Conservation (phyloP, 1,140 invertebrate genomes). For the Ostrea edulis region DNA sequence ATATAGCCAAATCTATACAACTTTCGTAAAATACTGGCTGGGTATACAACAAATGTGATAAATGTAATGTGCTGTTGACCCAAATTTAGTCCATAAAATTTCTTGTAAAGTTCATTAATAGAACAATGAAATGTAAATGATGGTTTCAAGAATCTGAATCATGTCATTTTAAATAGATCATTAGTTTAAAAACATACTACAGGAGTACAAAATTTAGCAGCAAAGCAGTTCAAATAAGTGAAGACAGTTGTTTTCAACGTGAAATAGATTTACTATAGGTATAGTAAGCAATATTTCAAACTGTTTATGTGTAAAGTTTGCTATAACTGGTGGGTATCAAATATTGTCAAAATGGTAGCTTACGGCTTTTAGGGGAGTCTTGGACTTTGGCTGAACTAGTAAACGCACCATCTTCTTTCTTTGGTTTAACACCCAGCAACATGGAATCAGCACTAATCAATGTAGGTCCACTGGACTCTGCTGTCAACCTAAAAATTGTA, state of each 20-base stretch:
- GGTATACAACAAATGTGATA: background rate
- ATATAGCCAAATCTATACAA: background rate
- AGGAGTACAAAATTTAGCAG: too few relatives aligned
- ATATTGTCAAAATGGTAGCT: background rate
- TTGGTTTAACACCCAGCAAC: slow-evolving; percentile 49
- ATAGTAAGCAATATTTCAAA: background rate
- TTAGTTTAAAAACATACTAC: too few relatives aligned
- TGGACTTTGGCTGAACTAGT: slow-evolving; percentile 54
- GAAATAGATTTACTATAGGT: background rate
- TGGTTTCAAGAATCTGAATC: too few relatives aligned
- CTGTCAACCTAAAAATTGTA: slow-evolving; percentile 45
- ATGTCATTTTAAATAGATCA: too few relatives aligned
- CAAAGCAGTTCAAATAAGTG: too few relatives aligned
- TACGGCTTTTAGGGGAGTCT: slow-evolving; percentile 53
- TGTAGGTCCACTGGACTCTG: slow-evolving; percentile 48
- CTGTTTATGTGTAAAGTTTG: background rate
- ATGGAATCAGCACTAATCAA: slow-evolving; percentile 57
- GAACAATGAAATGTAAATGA: too few relatives aligned
- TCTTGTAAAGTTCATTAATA: too few relatives aligned
- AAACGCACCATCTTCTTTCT: slow-evolving; percentile 48
- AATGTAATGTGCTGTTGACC: too few relatives aligned
- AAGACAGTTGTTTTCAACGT: too few relatives aligned
- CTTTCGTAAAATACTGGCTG: background rate
- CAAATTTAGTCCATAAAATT: too few relatives aligned
- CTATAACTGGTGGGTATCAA: background rate